phyloP scores from a whole-genome alignment of 2,797 vertebrate species.

The Poecilia picta region DNA sequence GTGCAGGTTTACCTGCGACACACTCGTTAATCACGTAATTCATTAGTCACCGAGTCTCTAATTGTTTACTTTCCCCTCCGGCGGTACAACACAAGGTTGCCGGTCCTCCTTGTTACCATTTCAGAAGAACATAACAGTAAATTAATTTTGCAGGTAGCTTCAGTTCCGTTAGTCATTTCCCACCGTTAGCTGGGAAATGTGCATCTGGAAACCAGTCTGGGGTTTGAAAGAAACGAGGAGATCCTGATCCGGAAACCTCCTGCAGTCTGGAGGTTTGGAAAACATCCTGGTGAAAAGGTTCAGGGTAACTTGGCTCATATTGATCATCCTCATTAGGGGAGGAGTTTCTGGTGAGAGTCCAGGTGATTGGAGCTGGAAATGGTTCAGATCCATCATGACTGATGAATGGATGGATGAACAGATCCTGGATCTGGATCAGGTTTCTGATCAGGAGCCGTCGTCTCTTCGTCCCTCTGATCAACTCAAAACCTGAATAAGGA shows the following conservation, averaged over 20 bases:
- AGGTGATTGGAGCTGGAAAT: background rate
- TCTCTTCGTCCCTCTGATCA: too few species aligned
- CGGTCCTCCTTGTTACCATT: slow-evolving; percentile 70
- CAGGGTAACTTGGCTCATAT: too few species aligned
- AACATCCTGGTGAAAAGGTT: background rate
- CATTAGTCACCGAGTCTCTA: slow-evolving; percentile 75
- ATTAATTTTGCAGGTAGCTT: slow-evolving; percentile 73
- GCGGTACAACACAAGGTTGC: slow-evolving; percentile 69
- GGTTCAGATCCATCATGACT: too few species aligned
- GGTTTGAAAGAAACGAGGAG: slow-evolving; percentile 24
- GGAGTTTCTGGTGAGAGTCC: background rate
- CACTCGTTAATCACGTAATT: slow-evolving; percentile 77
- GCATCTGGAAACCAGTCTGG: slow-evolving; percentile 49
- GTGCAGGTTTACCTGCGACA: slow-evolving; percentile 70
- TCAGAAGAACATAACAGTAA: slow-evolving; percentile 70
- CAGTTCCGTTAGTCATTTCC: slow-evolving; percentile 72
- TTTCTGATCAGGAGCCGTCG: too few species aligned
- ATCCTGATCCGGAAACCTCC: slow-evolving; percentile 13
- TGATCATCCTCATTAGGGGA: background rate
- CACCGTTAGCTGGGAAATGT: slow-evolving; percentile 63
- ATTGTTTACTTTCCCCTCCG: slow-evolving; percentile 76
- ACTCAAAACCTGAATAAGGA: too few species aligned
- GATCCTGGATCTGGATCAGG: too few species aligned
- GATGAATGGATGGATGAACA: background rate
- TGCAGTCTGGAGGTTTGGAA: background rate